Evolutionary conservation across 2,113 vertebrate species (phyloP).

Genomic region (Galemys pyrenaicus): DNA sequence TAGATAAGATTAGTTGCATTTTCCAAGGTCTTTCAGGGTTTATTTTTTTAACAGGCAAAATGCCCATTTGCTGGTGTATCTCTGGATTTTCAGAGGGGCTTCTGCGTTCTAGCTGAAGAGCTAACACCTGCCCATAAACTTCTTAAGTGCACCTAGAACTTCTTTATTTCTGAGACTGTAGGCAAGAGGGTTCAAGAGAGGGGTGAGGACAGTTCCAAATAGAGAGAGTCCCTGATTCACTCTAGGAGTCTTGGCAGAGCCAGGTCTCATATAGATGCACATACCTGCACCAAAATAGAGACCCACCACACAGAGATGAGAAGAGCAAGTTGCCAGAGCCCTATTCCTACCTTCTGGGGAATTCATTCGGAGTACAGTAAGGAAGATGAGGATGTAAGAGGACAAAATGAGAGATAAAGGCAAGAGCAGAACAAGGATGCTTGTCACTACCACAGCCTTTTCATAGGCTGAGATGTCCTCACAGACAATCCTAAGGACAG

Average conservation of each 20-base stretch:
- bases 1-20: not conserved
- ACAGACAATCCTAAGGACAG: slow-evolving; percentile 44
- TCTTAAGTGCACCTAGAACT: slow-evolving; percentile 29
- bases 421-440: slow-evolving; percentile 13
- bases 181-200: not conserved
- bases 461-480: slow-evolving; percentile 51
- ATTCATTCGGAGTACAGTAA: slow-evolving; percentile 41
- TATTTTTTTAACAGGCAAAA: not conserved
- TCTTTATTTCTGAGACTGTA: slow-evolving; percentile 41
- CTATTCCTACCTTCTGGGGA: slow-evolving; percentile 28
- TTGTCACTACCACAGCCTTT: slow-evolving; percentile 9
- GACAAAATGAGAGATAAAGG: slow-evolving; percentile 40
- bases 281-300: slow-evolving; percentile 44
- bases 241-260: slow-evolving; percentile 31
- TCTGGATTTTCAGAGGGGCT: not conserved
- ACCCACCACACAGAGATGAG: slow-evolving; percentile 34
- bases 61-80: not conserved
- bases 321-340: not conserved
- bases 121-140: not conserved
- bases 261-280: slow-evolving; percentile 16
- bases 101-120: not conserved
- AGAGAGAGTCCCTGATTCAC: slow-evolving; percentile 45
- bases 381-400: slow-evolving; percentile 55
- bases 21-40: not conserved
- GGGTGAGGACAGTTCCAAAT: slow-evolving; percentile 43